Evolutionary conservation across 2,888 invertebrate species (phyloP).

Genomic region (Cantharis flavilabris): DNA sequence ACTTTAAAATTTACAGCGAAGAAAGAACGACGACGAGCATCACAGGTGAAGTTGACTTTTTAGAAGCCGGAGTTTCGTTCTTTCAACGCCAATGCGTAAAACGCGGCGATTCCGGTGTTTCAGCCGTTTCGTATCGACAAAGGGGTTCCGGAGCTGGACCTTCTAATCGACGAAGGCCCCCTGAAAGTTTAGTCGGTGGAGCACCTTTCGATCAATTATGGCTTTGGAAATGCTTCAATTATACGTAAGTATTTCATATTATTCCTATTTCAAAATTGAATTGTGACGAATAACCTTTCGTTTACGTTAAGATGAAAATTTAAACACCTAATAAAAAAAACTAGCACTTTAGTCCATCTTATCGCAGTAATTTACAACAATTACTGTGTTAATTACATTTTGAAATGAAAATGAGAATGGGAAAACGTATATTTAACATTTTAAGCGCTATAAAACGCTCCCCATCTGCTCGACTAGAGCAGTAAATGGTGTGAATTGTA

Average conservation of each 20-base stretch:
- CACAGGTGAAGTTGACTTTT: conserved; percentile 60
- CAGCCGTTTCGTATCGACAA: conserved; percentile 62
- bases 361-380: neutral
- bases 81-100: conserved; percentile 63
- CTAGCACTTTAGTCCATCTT: neutral
- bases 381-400: neutral
- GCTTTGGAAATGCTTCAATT: conserved; percentile 72
- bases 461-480: conserved; percentile 41
- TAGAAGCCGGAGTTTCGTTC: conserved; percentile 66
- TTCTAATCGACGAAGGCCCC: conserved; percentile 52
- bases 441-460: conserved; percentile 34
- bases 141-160: conserved; percentile 57
- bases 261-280: neutral
- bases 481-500: conserved; percentile 41
- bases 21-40: conserved; percentile 42
- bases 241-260: conserved; percentile 57
- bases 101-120: conserved; percentile 57
- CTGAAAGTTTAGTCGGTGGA: conserved; percentile 63
- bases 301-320: neutral
- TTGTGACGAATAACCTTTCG: neutral
- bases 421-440: conserved; percentile 6
- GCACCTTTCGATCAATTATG: conserved; percentile 65
- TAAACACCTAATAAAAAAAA: neutral
- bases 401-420: neutral
- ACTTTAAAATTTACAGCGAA: conserved; percentile 43